Conservation (phyloP, 2,888 invertebrate genomes). For the Cerceris rybyensis region DNA sequence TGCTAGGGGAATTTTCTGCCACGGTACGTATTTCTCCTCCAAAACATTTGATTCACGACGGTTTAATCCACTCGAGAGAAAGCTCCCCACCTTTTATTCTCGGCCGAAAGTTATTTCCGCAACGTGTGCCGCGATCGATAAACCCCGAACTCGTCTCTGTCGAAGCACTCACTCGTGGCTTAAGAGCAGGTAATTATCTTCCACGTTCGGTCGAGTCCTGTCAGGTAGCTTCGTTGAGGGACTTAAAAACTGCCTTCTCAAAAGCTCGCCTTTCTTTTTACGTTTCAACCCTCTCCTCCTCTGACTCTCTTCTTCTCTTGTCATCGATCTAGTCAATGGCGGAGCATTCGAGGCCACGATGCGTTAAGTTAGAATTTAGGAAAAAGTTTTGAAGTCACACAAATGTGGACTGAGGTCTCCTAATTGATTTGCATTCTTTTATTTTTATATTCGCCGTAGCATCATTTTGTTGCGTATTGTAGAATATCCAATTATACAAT, state of each 20-base stretch:
- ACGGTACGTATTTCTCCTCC: background rate
- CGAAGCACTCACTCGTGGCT: slow-evolving; percentile 23
- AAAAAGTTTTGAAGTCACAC: too few relatives aligned
- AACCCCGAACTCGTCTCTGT: slow-evolving; percentile 52
- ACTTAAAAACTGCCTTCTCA: slow-evolving; percentile 19
- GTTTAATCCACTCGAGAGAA: slow-evolving; percentile 21
- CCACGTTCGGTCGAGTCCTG: slow-evolving; percentile 28
- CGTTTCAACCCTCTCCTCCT: background rate
- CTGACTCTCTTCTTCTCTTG: background rate
- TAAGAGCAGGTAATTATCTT: slow-evolving; percentile 46
- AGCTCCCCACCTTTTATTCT: slow-evolving; percentile 46
- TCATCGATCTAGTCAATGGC: too few relatives aligned
- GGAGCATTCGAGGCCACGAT: too few relatives aligned
- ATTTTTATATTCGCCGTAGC: too few relatives aligned
- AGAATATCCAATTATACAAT: too few relatives aligned
- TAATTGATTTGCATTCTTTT: too few relatives aligned
- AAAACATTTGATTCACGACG: background rate
- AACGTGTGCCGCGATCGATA: slow-evolving; percentile 62
- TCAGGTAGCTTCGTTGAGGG: slow-evolving; percentile 32
- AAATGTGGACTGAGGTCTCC: too few relatives aligned
- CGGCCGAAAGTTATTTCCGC: slow-evolving; percentile 63
- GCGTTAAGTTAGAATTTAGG: too few relatives aligned
- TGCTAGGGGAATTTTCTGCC: background rate
- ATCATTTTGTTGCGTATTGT: too few relatives aligned
- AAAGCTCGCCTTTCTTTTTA: slow-evolving; percentile 3